Conservation (phyloP, 92 coral and sea anemone species). For the Porites cylindrica region DNA sequence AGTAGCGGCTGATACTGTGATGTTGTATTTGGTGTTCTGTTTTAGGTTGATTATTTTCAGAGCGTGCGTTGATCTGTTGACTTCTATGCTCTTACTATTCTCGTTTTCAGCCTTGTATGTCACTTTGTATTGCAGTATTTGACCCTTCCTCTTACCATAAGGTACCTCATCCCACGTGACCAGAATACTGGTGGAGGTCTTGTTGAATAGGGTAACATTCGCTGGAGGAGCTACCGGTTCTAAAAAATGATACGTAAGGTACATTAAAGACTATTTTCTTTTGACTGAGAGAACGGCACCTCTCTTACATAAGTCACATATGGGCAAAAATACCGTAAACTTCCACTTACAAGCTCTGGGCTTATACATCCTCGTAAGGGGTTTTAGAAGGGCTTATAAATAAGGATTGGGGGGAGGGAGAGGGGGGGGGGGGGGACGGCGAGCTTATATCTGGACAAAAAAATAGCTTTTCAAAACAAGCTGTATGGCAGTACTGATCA, state of each 20-base stretch:
- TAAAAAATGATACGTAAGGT: neutral
- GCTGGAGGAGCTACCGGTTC: slow-evolving; percentile 1
- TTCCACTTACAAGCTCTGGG: too few relatives aligned
- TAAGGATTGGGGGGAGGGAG: too few relatives aligned
- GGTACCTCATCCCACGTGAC: slow-evolving; percentile 27
- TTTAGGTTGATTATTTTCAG: neutral
- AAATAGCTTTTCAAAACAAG: too few relatives aligned
- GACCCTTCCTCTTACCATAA: neutral
- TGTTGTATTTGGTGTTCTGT: neutral
- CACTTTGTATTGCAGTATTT: neutral
- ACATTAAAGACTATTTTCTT: too few relatives aligned
- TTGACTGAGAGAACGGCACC: too few relatives aligned
- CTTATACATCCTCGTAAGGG: too few relatives aligned
- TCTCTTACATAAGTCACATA: too few relatives aligned
- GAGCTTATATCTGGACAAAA: too few relatives aligned
- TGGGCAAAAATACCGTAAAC: too few relatives aligned
- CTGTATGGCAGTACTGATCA: too few relatives aligned
- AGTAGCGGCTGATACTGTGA: neutral
- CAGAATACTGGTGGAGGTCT: slow-evolving; percentile 24
- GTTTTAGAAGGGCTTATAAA: too few relatives aligned
- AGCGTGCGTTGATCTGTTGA: neutral
- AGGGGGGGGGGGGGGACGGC: too few relatives aligned
- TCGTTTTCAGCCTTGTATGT: neutral
- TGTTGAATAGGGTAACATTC: slow-evolving; percentile 2
- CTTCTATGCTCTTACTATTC: neutral